phyloP scores from a whole-genome alignment of 1,140 invertebrate species.

The Drosophila pectinifera region DNA sequence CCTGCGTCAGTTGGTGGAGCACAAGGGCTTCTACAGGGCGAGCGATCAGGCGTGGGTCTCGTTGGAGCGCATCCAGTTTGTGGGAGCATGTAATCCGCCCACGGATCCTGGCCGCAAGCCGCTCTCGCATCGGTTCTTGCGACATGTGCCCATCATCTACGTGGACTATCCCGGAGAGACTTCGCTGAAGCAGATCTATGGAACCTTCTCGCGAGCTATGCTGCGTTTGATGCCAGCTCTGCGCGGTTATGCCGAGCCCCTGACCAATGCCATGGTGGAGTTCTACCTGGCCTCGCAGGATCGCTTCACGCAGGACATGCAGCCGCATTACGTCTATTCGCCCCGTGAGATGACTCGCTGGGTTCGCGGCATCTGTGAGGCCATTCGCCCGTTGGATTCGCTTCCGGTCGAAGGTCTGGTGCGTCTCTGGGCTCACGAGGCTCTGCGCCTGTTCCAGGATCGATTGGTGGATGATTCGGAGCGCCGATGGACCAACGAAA shows the following conservation, averaged over 20 bases:
- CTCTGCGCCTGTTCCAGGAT: conserved; percentile 98
- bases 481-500: conserved; percentile 98
- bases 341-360: conserved; percentile 99
- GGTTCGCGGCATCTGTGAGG: conserved; percentile 99
- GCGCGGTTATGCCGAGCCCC: conserved; percentile 96
- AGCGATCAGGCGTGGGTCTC: conserved; percentile 98
- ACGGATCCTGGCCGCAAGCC: conserved; percentile 99
- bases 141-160: conserved; percentile 99
- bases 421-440: conserved; percentile 99
- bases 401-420: conserved; percentile 97
- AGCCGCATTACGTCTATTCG: conserved; percentile 99
- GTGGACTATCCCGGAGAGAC: conserved; percentile 99
- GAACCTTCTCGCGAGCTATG: conserved; percentile 99
- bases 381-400: conserved; percentile 96
- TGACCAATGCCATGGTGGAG: conserved; percentile 99
- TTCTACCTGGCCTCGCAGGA: conserved; percentile 99
- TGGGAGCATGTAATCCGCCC: conserved; percentile 99
- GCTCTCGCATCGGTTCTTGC: conserved; percentile 95
- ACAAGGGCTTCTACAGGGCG: conserved; percentile 95
- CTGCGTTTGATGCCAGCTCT: conserved; percentile 95
- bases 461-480: conserved; percentile 97
- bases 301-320: conserved; percentile 99
- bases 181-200: conserved; percentile 99
- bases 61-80: conserved; percentile 99
- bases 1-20: conserved; percentile 98